Evolutionary conservation across 1,140 invertebrate species (phyloP).

Genomic region (Drosophila tsacasi): DNA sequence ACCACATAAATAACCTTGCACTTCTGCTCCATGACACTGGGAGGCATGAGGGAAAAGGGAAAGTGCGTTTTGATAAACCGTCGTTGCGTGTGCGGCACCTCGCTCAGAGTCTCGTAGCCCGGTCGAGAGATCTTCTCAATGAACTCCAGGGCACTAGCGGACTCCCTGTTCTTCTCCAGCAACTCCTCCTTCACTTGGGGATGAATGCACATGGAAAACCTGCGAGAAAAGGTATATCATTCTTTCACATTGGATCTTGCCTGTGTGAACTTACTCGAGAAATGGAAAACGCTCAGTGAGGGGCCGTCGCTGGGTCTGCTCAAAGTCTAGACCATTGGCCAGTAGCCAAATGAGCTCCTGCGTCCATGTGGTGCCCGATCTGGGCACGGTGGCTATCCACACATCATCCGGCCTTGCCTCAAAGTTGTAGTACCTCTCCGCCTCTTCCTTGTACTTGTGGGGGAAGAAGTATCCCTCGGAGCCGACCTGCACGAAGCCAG

Average conservation of each 20-base stretch:
- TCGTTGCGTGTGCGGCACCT: slow-evolving; percentile 78
- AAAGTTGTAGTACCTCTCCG: slow-evolving; percentile 90
- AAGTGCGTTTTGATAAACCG: slow-evolving; percentile 91
- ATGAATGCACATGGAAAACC: slow-evolving; percentile 88
- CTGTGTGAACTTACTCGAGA: slow-evolving; percentile 88
- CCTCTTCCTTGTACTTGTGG: slow-evolving; percentile 87
- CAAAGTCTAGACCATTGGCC: slow-evolving; percentile 90
- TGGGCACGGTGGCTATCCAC: slow-evolving; percentile 91
- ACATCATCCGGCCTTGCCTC: slow-evolving; percentile 88
- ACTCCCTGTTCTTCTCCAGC: slow-evolving; percentile 86
- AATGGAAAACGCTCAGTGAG: slow-evolving; percentile 90
- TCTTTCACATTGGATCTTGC: not conserved
- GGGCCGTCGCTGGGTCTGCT: slow-evolving; percentile 86
- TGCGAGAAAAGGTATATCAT: slow-evolving; percentile 46
- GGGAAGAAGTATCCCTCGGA: slow-evolving; percentile 91
- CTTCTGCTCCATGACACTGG: slow-evolving; percentile 87
- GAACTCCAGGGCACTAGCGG: slow-evolving; percentile 84
- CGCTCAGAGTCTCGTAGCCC: slow-evolving; percentile 85
- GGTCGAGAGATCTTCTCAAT: slow-evolving; percentile 86
- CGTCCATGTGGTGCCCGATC: slow-evolving; percentile 94
- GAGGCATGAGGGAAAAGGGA: slow-evolving; percentile 89
- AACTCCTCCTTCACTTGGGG: slow-evolving; percentile 87
- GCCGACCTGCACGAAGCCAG: slow-evolving; percentile 90
- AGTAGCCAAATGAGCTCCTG: slow-evolving; percentile 93
- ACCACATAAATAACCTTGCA: slow-evolving; percentile 91